Evolutionary conservation across 2,888 invertebrate genomes (phyloP), one percentile per base, ranked within the genome.

Genomic region (Toxonevra muliebris): DNA sequence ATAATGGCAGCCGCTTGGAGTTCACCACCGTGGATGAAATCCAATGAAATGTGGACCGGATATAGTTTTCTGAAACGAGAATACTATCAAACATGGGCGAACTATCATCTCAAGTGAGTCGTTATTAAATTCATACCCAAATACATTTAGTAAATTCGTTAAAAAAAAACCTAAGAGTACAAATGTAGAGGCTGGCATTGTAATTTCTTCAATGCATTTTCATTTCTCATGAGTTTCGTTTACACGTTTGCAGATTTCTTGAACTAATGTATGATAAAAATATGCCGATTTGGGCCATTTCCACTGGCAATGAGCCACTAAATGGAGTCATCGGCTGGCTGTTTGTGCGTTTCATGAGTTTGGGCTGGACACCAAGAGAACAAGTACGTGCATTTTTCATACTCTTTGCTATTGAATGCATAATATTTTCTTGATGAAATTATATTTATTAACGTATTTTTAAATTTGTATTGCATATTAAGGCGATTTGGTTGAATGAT

Each of bases 301-400:
- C 96, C 7, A 92, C 93, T 0, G 94, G 95, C 62, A 97, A 97
- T 84, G 97, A 97, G 84, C 97, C 97, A 1, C 80, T 89, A n/a
- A 90, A 91, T 80, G 91, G 91, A 60, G 85, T 89, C 54, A 75
- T 90, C 9, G 88, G 89, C 0, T 76, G 87, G 69, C 85, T 86
- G 7, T 82, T 85, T 72, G 74, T 85, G 52, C 82, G 85, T 15
- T 93, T 95, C 81, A 94, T 94, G 83, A 89, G 91, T n/a, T 87
- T 96, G 85, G 94, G 92, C 45, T 95, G 94, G 92, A 88, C 89
- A 57, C 89, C 93, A 0, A 75, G 80, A 48, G 86, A 88, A 76
- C 83, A 89, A 85, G 89, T 82, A 77, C 50, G 41, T 48, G n/a
- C 20, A 10, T 41, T 12, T 20, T 20, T 43, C 30, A 53, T 15